These are phyloP conservation scores for Holcopasites calliopsidis DNA, from an alignment of 1,140 invertebrate genomes.

Conservation along the genomic window DNA sequence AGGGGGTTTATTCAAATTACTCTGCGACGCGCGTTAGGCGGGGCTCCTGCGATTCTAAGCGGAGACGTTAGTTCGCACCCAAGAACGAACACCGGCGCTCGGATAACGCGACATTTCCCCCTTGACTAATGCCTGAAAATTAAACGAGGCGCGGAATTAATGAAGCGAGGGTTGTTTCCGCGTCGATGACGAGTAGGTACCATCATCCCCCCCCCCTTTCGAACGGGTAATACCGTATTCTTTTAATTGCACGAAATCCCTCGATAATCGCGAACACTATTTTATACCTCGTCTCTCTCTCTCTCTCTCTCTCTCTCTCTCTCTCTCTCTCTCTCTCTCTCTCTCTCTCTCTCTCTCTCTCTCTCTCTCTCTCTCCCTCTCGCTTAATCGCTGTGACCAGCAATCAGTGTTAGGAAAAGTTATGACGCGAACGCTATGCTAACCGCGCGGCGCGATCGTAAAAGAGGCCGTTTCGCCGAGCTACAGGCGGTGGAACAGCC, in stretches of 20 bases:
- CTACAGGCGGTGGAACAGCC: background rate
- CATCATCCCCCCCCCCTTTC: no score
- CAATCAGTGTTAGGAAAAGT: background rate
- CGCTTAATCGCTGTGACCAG: background rate
- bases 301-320: no score
- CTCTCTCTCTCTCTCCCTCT: background rate
- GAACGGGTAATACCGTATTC: background rate
- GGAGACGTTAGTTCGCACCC: constrained; percentile 24
- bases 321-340: no score
- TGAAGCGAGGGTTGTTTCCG: background rate
- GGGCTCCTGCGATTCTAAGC: constrained; percentile 60
- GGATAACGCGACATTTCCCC: constrained; percentile 16
- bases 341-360: no score
- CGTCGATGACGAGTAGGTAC: background rate
- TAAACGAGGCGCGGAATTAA: constrained; percentile 25
- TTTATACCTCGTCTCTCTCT: no score
- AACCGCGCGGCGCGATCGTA: background rate
- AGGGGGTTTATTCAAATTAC: constrained; percentile 69
- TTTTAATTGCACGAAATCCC: no score
- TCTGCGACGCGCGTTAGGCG: constrained; percentile 51
- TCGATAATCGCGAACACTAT: no score
- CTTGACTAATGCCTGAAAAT: constrained; percentile 10
- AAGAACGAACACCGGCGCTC: constrained; percentile 19
- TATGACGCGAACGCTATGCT: background rate
- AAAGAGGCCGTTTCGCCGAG: background rate